phyloP scores from a whole-genome alignment of 2,797 vertebrate species.

The Heterohyrax brucei region DNA sequence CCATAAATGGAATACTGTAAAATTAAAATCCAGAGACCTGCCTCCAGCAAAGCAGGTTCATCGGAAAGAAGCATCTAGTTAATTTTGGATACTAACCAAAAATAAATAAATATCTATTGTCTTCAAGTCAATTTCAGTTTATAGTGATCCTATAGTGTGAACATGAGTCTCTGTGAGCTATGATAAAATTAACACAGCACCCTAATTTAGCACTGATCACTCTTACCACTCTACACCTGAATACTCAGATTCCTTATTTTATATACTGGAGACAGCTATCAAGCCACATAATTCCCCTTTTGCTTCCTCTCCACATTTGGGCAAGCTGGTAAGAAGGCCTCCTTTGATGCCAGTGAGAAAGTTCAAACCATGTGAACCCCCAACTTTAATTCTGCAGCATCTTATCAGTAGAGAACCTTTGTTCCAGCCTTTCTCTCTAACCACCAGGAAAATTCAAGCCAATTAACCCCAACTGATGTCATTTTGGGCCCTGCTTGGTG shows the following conservation, averaged over 20 bases:
- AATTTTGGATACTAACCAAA: too few relatives aligned
- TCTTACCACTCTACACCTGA: background rate
- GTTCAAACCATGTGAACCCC: background rate
- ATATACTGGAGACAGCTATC: constrained; percentile 2
- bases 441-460: background rate
- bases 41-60: background rate
- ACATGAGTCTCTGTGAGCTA: too few relatives aligned
- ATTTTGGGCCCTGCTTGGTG: background rate
- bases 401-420: background rate
- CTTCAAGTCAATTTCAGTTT: too few relatives aligned
- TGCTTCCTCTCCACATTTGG: background rate
- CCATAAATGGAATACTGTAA: constrained; percentile 27
- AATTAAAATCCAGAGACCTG: background rate
- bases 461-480: background rate
- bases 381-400: too few relatives aligned
- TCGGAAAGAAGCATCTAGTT: background rate
- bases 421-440: background rate
- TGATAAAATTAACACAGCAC: background rate
- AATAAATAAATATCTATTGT: too few relatives aligned
- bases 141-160: too few relatives aligned
- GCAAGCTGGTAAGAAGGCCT: constrained; percentile 22
- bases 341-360: background rate
- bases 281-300: background rate
- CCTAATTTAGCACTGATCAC: too few relatives aligned
- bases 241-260: background rate